Base-by-base conservation (phyloP, 2,113 vertebrate genomes). In the Osmerus mordax region DNA sequence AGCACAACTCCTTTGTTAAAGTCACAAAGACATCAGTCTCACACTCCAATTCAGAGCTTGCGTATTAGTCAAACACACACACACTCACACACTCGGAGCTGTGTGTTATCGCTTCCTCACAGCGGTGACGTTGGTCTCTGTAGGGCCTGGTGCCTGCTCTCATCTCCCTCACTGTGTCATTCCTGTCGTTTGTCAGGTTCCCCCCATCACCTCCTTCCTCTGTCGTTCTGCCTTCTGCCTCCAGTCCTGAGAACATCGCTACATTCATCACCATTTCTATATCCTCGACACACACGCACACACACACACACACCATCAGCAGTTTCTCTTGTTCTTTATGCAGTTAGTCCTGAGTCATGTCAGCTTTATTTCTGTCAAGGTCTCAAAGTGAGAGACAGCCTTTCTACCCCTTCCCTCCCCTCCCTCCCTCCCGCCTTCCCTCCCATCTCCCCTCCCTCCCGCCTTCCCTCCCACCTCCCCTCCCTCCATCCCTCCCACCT, bases 11-110 rank as follows among this genome's bases (percentile, higher is more conserved):
- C 68, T 86, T 88, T 87, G 82, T 88, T 73, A 70, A 71, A 71
- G 84, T 88, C 85, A 90, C 84, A 87, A 87, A 88, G 84, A 86
- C 78, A 53, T 64, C 69, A 36, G 59, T 67, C 52, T 73, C 23
- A 69, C 72, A 84, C 81, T 73, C 70, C 32, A 70, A 29, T 67
- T 80, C 71, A 83, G 16, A 12, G 29, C 25, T 63, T 18, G 3
- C 6, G 14, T 63, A 63, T n/a, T 63, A 63, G 16, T 18, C 29
- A 6, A 14, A 32, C 19, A 60, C n/a, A 47, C 18, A 47, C 64
- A 47, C 65, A 66, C 60, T 29, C 25, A 23, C 21, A 28, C 28
- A 16, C 61, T 63, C 36, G 4, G 3, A 6, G 36, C 36, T 41
- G 36, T 41, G 36, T 41, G 36, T 41, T 41, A 41, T 9, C 0